Percentiles rank a stretch among this genome's conserved stretches.
Evolutionary conservation across 2,113 vertebrate genomes (phyloP).

Genomic region (Siniperca knerii): DNA sequence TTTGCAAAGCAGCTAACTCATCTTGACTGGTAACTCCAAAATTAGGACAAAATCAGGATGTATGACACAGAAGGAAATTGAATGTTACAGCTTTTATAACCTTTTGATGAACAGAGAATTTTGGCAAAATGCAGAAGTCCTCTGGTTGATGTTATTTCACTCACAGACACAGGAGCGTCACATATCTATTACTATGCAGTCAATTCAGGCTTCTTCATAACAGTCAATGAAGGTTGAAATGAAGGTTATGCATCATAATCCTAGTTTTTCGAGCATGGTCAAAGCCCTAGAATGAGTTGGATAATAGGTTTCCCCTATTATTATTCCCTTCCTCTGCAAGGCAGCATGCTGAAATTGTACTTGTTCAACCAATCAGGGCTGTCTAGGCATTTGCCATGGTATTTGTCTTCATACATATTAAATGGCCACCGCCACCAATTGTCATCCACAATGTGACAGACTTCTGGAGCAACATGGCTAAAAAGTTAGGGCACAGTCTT

Average conservation of each 20-base stretch:
- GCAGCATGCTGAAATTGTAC: background rate
- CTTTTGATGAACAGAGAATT: conserved; percentile 4
- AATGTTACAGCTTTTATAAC: background rate
- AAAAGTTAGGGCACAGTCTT: background rate
- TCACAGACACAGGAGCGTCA: background rate
- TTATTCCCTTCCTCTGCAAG: background rate
- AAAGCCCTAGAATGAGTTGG: background rate
- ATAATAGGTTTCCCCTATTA: background rate
- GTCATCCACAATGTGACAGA: background rate
- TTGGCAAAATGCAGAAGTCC: background rate
- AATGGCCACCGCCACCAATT: background rate
- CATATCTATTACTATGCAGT: background rate
- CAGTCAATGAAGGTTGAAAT: background rate
- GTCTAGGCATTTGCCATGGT: background rate
- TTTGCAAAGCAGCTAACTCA: conserved; percentile 30
- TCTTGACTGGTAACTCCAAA: conserved; percentile 46
- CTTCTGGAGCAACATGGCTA: background rate
- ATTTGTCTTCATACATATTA: background rate
- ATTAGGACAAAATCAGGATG: conserved; percentile 28
- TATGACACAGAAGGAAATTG: background rate
- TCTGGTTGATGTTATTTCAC: background rate
- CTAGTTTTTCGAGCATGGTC: background rate
- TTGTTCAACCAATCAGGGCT: background rate
- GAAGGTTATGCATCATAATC: background rate
- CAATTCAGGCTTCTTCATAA: background rate